A percentile compares a stretch with the other conserved stretches of the same genome.
These are phyloP conservation scores for Drosophila sucinea DNA, from an alignment of 1,140 invertebrate genomes.

Conservation along the genomic window DNA sequence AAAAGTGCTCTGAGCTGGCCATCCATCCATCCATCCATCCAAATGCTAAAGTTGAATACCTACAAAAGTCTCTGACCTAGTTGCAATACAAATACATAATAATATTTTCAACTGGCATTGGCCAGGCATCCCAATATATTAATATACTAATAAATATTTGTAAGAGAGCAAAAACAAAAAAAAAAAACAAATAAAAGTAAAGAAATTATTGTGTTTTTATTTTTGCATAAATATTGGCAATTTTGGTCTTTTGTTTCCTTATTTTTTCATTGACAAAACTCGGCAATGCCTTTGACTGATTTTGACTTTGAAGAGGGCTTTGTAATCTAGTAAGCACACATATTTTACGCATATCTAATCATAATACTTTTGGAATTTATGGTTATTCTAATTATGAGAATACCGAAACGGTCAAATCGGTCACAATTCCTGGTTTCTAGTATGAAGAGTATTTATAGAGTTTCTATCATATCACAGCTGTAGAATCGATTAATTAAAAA, in stretches of 20 bases:
- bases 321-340: background rate
- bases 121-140: conserved; percentile 2
- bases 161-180: background rate
- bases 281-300: conserved; percentile 25
- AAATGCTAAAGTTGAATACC: conserved; percentile 14
- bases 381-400: conserved; percentile 1
- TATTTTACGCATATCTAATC: conserved; percentile 1
- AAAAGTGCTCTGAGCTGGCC: conserved; percentile 6
- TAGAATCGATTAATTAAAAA: conserved; percentile 45
- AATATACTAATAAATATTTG: background rate
- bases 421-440: background rate
- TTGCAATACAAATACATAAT: conserved; percentile 22
- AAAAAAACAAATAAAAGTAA: background rate
- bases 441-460: conserved; percentile 3
- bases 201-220: background rate
- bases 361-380: background rate
- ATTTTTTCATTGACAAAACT: conserved; percentile 21
- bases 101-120: conserved; percentile 42
- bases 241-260: background rate
- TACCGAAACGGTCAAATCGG: conserved; percentile 4
- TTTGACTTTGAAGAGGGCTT: conserved; percentile 13
- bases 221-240: conserved; percentile 1
- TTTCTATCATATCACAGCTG: conserved; percentile 21
- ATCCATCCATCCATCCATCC: background rate
- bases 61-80: conserved; percentile 6